Evolutionary conservation across 1,140 invertebrate genomes (phyloP).

Genomic region (Metaphire vulgaris): DNA sequence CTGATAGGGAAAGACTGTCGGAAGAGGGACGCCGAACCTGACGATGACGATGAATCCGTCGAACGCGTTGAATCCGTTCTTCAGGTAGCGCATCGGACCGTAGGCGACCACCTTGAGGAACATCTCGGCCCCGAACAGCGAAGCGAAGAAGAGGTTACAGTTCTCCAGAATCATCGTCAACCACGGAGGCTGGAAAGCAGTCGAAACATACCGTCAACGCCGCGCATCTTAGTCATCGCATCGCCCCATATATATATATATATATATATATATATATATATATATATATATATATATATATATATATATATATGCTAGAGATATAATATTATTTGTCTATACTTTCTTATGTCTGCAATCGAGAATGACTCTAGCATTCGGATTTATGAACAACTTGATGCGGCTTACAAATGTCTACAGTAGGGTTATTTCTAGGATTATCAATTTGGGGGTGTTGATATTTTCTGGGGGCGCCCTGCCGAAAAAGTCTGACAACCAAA

Average conservation of each 20-base stretch:
- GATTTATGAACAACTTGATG: too few relatives aligned
- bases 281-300: conserved; percentile 21
- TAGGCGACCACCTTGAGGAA: conserved; percentile 89
- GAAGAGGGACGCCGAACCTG: too few relatives aligned
- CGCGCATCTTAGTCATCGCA: not conserved
- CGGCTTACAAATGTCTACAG: too few relatives aligned
- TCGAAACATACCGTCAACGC: not conserved
- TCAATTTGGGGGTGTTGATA: too few relatives aligned
- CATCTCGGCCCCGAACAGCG: conserved; percentile 95
- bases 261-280: conserved; percentile 28
- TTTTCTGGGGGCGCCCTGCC: too few relatives aligned
- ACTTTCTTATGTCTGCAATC: too few relatives aligned
- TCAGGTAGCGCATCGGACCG: conserved; percentile 91
- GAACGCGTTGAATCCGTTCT: conserved; percentile 98
- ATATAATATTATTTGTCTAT: conserved; percentile 15
- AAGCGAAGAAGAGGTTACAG: conserved; percentile 94
- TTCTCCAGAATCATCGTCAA: conserved; percentile 90
- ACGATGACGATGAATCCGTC: conserved; percentile 96
- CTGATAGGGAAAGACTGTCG: too few relatives aligned
- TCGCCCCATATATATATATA: conserved; percentile 17
- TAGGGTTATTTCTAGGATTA: too few relatives aligned
- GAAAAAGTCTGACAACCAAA: too few relatives aligned
- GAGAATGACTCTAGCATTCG: too few relatives aligned
- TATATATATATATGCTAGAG: conserved; percentile 18
- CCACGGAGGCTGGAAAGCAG: conserved; percentile 66